Evolutionary conservation across 2,113 vertebrate genomes (phyloP), one percentile per base, ranked within the genome.

Genomic region (Gavia stellata): DNA sequence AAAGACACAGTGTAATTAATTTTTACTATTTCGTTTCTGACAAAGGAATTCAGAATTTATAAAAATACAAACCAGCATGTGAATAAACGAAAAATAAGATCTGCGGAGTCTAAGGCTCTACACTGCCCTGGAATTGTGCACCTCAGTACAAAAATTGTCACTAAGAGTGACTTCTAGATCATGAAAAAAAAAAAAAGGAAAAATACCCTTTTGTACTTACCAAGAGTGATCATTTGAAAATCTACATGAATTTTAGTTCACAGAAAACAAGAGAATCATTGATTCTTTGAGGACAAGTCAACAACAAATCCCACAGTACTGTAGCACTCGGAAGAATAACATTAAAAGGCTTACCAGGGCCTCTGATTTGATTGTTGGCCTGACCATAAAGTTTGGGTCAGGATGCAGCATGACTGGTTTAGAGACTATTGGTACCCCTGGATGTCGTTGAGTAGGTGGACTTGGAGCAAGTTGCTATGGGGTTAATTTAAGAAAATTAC

Each of bases 321-420:
- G 33, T 0, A 88, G 52, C 40, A 88, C 56, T 87, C n/a, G 11
- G 44, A 63, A 73, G 68, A 74, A 78, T 3, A 45, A 89, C 17
- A 49, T 58, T 5, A 80, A 93, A 82, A 77, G 50, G 96, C 99
- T 98, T 99, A 99, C 99, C 99, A 99, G 97, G 84, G 97, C 98
- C 92, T 99, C 99, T 4, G 98, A 98, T 83, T 98, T 99, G 95
- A 98, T 97, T 29, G 98, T 97, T 63, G 98, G 94, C 98, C 98
- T 98, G 97, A 98, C 98, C 56, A 98, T 94, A 31, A 97, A 97
- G 96, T 98, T 99, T 56, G 98, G 96, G 81, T 98, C 98, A 96
- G 99, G 99, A 25, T 99, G 99, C 91, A 99, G 98, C 99, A 99
- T 99, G 97, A 99, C 97, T 7, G 99, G 99, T 94, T 99, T 99